A percentile compares a stretch with the other conserved stretches of the same genome.
Conservation (phyloP, 2,113 vertebrate genomes). For the Dicentrarchus labrax region DNA sequence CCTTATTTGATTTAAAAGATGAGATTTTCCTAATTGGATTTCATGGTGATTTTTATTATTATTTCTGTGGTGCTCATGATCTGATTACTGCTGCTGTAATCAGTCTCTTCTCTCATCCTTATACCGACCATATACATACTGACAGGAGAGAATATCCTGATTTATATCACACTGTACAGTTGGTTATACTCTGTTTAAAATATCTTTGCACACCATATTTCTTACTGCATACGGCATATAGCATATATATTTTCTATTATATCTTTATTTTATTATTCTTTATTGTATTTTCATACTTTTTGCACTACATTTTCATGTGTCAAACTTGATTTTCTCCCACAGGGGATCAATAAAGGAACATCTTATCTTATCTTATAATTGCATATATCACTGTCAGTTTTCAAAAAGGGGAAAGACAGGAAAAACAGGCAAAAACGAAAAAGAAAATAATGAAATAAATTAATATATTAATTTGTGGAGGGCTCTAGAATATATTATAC, state of each 20-base stretch:
- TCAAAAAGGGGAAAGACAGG: no score
- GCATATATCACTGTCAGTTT: no score
- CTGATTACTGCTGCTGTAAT: not conserved
- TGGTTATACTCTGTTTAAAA: no score
- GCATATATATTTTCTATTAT: no score
- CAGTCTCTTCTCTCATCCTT: not conserved
- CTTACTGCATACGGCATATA: no score
- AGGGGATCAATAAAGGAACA: no score
- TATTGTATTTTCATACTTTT: no score
- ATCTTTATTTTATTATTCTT: no score
- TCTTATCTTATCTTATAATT: no score
- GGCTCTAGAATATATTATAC: not conserved
- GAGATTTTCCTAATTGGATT: not conserved
- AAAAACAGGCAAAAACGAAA: not conserved
- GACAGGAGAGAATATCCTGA: not conserved
- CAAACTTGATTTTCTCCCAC: no score
- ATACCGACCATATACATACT: not conserved
- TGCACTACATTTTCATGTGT: no score
- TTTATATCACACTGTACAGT: not conserved
- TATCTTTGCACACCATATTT: no score
- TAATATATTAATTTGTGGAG: not conserved
- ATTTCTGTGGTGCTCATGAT: not conserved
- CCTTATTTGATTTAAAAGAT: slow-evolving; percentile 7
- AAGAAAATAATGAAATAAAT: not conserved
- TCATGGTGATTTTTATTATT: not conserved